Conservation (phyloP, 2,113 vertebrate species). For the Diphyllodes magnificus region DNA sequence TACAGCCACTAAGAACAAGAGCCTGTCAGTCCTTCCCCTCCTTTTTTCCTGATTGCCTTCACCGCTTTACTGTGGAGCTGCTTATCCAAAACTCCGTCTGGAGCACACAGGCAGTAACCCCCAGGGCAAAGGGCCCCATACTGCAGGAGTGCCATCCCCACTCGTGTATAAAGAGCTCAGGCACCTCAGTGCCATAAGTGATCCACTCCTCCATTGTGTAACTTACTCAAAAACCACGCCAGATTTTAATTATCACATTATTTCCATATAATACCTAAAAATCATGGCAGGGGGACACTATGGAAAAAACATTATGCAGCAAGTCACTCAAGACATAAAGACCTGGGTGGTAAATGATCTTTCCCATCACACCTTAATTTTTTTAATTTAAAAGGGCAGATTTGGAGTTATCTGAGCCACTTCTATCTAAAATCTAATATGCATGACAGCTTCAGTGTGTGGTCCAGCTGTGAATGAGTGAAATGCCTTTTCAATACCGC, state of each 20-base stretch:
- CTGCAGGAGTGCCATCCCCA: not conserved
- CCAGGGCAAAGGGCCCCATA: fast-evolving
- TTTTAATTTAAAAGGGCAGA: not conserved
- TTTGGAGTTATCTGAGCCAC: not conserved
- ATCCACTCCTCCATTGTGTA: fast-evolving
- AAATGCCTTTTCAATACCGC: not conserved
- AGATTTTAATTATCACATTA: not conserved
- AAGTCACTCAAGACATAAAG: not conserved
- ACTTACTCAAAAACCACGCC: not conserved
- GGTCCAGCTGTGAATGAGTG: not conserved
- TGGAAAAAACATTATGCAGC: not conserved
- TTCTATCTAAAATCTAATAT: not conserved
- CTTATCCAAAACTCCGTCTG: not conserved
- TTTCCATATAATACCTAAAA: not conserved
- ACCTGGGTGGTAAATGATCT: not conserved
- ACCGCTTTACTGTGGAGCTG: not conserved
- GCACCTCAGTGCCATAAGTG: not conserved
- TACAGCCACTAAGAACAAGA: not conserved
- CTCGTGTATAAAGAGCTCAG: fast-evolving
- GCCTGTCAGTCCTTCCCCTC: not conserved
- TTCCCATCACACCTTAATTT: not conserved
- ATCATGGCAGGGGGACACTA: not conserved
- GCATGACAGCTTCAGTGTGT: not conserved
- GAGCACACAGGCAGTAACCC: fast-evolving
- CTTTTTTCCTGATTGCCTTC: not conserved